Conservation (phyloP, 2,797 vertebrate genomes). For the Paratrypauchen microcephalus region DNA sequence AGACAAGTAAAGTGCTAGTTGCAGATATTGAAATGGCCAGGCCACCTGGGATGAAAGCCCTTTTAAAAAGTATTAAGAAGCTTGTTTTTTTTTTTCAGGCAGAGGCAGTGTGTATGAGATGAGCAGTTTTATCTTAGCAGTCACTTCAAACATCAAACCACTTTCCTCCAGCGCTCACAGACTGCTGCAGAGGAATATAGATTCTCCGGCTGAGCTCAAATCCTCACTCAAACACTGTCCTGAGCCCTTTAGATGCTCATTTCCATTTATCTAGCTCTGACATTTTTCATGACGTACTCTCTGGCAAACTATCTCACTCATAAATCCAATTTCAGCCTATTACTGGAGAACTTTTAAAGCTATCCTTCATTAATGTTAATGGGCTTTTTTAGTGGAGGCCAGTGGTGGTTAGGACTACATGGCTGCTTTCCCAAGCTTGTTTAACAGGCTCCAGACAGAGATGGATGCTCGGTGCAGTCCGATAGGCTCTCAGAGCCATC, state of each 20-base stretch:
- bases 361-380: constrained; percentile 84
- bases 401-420: constrained; percentile 79
- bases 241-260: constrained; percentile 65
- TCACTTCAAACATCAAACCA: constrained; percentile 65
- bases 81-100: constrained; percentile 39
- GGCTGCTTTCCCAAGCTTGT: constrained; percentile 80
- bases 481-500: constrained; percentile 74
- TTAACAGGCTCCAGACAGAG: constrained; percentile 77
- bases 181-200: constrained; percentile 38
- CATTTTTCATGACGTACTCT: constrained; percentile 76
- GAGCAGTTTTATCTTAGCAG: constrained; percentile 65
- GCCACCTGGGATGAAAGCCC: constrained; percentile 61
- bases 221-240: constrained; percentile 51
- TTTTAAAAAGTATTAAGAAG: constrained; percentile 65
- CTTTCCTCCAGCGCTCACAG: constrained; percentile 42
- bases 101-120: constrained; percentile 37
- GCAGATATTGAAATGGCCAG: constrained; percentile 71
- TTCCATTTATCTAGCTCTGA: constrained; percentile 65
- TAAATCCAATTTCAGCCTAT: constrained; percentile 78
- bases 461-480: constrained; percentile 69
- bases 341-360: constrained; percentile 79
- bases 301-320: constrained; percentile 73
- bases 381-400: constrained; percentile 76
- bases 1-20: constrained; percentile 76
- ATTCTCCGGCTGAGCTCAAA: constrained; percentile 51